Conservation (phyloP, 2,113 vertebrate genomes). For the Ifrita kowaldi region DNA sequence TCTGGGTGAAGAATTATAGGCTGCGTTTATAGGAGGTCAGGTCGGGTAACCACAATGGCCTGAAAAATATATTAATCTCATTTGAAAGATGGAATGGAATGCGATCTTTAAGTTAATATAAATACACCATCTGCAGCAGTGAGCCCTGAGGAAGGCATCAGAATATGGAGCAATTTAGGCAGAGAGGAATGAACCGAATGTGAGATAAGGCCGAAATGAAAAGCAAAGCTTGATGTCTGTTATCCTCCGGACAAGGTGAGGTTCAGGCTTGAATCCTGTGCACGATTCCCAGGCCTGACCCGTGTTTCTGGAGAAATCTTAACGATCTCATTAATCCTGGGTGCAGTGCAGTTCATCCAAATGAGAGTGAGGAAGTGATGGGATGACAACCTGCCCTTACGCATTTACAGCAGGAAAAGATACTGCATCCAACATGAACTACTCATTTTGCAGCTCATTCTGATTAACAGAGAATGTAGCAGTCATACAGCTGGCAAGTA, state of each 20-base stretch:
- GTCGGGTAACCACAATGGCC: conserved; percentile 41
- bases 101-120: conserved; percentile 55
- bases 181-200: background rate
- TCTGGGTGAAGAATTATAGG: conserved; percentile 39
- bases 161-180: conserved; percentile 33
- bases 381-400: background rate
- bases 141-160: conserved; percentile 22
- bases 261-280: background rate
- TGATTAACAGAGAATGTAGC: background rate
- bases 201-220: conserved; percentile 1
- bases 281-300: background rate
- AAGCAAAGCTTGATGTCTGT: background rate
- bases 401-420: background rate
- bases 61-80: conserved; percentile 67
- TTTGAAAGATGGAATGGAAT: conserved; percentile 62
- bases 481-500: conserved; percentile 38
- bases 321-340: background rate
- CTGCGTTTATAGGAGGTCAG: conserved; percentile 53
- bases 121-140: conserved; percentile 53
- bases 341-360: background rate
- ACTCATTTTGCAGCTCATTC: background rate
- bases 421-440: background rate
- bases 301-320: conserved; percentile 9
- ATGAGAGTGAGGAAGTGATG: background rate
- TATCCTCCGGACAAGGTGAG: background rate